Evolutionary conservation across 2,888 invertebrate genomes (phyloP).

Genomic region (Amiota mariae): DNA sequence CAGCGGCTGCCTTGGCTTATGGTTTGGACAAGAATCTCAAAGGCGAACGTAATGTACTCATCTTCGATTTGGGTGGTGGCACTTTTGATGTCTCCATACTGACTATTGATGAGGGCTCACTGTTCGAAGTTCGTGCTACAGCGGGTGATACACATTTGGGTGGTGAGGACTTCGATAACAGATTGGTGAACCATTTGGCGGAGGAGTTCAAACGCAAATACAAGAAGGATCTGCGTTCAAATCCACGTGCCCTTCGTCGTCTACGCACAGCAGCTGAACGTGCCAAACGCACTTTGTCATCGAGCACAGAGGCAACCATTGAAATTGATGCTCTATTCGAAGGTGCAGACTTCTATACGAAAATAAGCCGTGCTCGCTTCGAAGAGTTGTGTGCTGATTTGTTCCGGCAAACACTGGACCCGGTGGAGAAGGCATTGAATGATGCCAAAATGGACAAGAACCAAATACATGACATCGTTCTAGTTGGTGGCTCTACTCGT

Average conservation of each 20-base stretch:
- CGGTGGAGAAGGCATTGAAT: slow-evolving; percentile 84
- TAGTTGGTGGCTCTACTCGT: slow-evolving; percentile 87
- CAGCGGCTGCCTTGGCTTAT: slow-evolving; percentile 84
- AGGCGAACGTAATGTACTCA: slow-evolving; percentile 87
- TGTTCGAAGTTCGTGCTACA: slow-evolving; percentile 94
- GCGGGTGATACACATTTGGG: slow-evolving; percentile 92
- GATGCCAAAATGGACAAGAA: slow-evolving; percentile 87
- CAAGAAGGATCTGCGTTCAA: slow-evolving; percentile 80
- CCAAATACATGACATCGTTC: slow-evolving; percentile 84
- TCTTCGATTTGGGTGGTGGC: slow-evolving; percentile 80
- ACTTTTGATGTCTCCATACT: slow-evolving; percentile 96
- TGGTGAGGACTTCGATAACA: slow-evolving; percentile 91
- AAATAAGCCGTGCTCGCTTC: slow-evolving; percentile 82
- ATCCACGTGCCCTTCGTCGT: slow-evolving; percentile 76
- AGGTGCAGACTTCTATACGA: slow-evolving; percentile 82
- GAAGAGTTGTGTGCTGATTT: slow-evolving; percentile 83
- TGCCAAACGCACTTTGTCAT: slow-evolving; percentile 84
- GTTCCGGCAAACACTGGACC: slow-evolving; percentile 82
- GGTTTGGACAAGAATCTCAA: slow-evolving; percentile 89
- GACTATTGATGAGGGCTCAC: slow-evolving; percentile 91
- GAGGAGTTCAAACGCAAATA: slow-evolving; percentile 88
- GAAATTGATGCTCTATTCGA: slow-evolving; percentile 84
- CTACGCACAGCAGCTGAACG: slow-evolving; percentile 82
- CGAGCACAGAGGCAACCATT: slow-evolving; percentile 84
- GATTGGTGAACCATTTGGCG: slow-evolving; percentile 83